Evolutionary conservation across 2,797 vertebrate genomes (phyloP), one percentile per base, ranked within the genome.

Genomic region (Clarias laeviceps): DNA sequence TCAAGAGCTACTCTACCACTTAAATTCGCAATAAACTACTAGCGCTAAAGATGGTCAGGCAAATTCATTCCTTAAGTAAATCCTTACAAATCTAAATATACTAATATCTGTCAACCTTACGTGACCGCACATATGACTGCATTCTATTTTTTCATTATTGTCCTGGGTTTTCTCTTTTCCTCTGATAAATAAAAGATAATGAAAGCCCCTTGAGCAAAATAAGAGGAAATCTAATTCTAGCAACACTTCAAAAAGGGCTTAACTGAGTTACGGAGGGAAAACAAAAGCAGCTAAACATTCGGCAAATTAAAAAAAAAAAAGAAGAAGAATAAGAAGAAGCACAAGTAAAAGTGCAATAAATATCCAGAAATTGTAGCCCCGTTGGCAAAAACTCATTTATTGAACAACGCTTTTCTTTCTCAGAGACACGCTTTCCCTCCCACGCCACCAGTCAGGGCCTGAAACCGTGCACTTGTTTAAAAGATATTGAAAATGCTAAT

Each of bases 121-220:
- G 37, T 80, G 81, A 87, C 88, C 84, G 57, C 82, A 59, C 80
- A 82, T 45, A 83, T 24, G 27, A 86, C 68, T 85, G 69, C 69
- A 81, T 79, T 85, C n/a, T 37, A 61, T 88, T 85, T 83, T 80
- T 72, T 84, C 87, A 77, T 88, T 89, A 83, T 54, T 76, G 84
- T 86, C 86, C 87, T 84, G 76, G 88, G 85, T 81, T 87, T 87
- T 84, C 84, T 76, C 80, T 59, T 74, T 89, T 88, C 80, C 84
- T 82, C 73, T 7, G 40, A 88, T 89, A 88, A 91, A 90, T 89
- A 90, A 92, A 90, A 89, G 79, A 91, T 90, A 89, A 90, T 88
- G 87, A 90, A 90, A 91, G 57, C 65, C 88, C 89, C 91, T 80
- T 87, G 87, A 90, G 90, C 82, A 45, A 82, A 88, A 83, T 79